Evolutionary conservation across 2,113 vertebrate species (phyloP), one percentile per base, ranked within the genome.

Genomic region (Reinhardtius hippoglossoides): DNA sequence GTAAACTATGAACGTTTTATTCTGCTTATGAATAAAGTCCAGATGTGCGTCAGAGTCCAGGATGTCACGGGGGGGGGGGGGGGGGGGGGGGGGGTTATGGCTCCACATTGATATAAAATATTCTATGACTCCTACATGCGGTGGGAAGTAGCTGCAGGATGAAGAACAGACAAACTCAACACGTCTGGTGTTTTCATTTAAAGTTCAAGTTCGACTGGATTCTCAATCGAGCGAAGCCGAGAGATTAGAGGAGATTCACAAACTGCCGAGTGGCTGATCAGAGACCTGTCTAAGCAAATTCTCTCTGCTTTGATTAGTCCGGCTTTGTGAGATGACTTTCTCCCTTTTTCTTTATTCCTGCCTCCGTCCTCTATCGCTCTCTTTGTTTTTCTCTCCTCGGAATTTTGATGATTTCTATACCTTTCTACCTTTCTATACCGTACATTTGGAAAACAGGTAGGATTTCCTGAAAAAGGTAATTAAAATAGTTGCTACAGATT

Each of bases 201-300:
- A 90, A 91, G 88, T 92, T 91, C 87, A 91, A 74, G 68, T 85
- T 71, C 16, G 81, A 81, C 77, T 64, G 69, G 71, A 82, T 79
- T 87, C 80, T 89, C 76, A 75, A 77, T 86, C 67, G 82, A 71
- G 68, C 52, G 75, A 89, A 70, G 80, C 70, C 14, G 61, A 79
- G 74, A 84, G 90, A 91, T 92, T 87, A 90, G 85, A 84, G 74
- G 63, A 83, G 71, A 89, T 90, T 88, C 63, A 62, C 42, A 60
- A 88, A 92, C 89, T 87, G 74, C 82, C 60, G 61, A 85, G 77
- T 66, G 74, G 80, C 81, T 67, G 78, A 84, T 83, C 55, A 35
- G 82, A 76, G 82, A 87, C 71, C 82, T 62, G 81, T 78, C 72
- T 12, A 67, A 15, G 52, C 66, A 65, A 14, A 81, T 62, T 73